Evolutionary conservation across 2,113 vertebrate species (phyloP).

Genomic region (Colius striatus): DNA sequence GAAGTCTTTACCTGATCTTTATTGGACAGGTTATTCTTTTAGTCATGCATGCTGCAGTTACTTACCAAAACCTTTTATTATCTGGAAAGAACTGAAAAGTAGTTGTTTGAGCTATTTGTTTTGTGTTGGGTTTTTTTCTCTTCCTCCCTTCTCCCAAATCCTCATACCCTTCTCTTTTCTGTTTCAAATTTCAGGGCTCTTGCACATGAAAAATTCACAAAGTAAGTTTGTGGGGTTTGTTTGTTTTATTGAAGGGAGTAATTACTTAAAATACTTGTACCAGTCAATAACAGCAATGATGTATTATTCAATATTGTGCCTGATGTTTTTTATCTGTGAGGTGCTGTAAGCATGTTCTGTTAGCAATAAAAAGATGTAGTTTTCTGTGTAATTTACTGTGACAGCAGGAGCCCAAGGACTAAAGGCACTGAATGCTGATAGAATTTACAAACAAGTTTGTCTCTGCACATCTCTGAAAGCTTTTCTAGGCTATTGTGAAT

Average conservation of each 20-base stretch:
- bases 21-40: not conserved
- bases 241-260: constrained; percentile 6
- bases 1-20: not conserved
- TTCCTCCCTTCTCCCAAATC: not conserved
- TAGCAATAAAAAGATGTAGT: not conserved
- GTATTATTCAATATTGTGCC: not conserved
- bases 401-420: constrained; percentile 7
- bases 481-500: not conserved
- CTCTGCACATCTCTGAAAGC: not conserved
- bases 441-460: constrained; percentile 8
- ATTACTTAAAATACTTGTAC: constrained; percentile 1
- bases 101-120: not conserved
- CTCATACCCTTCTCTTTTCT: not conserved
- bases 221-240: constrained; percentile 83
- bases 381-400: constrained; percentile 18
- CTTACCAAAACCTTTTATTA: not conserved
- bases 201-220: constrained; percentile 97
- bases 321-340: not conserved
- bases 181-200: constrained; percentile 85
- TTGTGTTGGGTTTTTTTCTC: not conserved
- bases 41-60: not conserved
- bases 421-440: not conserved
- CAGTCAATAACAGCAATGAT: not conserved
- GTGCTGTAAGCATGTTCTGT: constrained; percentile 4
- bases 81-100: not conserved